A percentile compares a stretch with the other conserved stretches of the same genome.
phyloP scores from a whole-genome alignment of 2,888 invertebrate genomes.

The Cancer borealis region DNA sequence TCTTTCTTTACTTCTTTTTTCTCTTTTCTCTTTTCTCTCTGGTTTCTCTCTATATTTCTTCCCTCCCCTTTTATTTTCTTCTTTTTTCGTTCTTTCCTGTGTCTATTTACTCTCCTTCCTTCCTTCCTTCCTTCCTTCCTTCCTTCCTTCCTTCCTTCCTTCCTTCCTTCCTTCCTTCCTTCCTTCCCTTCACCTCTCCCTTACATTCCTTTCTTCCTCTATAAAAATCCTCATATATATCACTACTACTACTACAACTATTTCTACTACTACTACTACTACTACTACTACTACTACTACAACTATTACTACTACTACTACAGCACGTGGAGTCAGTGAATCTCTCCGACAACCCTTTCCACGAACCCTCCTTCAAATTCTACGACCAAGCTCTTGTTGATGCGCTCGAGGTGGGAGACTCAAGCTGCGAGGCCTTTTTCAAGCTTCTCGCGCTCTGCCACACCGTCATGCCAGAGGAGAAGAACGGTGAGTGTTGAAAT shows the following conservation, averaged over 20 bases:
- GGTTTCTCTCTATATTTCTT: background rate
- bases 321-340: slow-evolving; percentile 91
- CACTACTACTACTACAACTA: too few species aligned
- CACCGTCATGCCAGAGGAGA: slow-evolving; percentile 98
- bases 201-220: background rate
- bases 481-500: slow-evolving; percentile 83
- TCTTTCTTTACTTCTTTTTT: background rate
- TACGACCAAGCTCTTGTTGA: slow-evolving; percentile 92
- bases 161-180: background rate
- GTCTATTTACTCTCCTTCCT: background rate
- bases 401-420: slow-evolving; percentile 87
- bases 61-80: background rate
- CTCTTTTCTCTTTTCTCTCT: too few species aligned
- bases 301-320: slow-evolving; percentile 75
- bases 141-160: background rate
- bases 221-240: background rate
- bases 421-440: slow-evolving; percentile 92
- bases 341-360: slow-evolving; percentile 95
- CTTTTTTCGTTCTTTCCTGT: background rate
- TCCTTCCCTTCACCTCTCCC: background rate
- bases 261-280: background rate
- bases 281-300: background rate
- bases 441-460: slow-evolving; percentile 96
- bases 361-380: slow-evolving; percentile 95
- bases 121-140: background rate